Conservation (phyloP, 2,113 vertebrate genomes). For the Chinchilla lanigera region DNA sequence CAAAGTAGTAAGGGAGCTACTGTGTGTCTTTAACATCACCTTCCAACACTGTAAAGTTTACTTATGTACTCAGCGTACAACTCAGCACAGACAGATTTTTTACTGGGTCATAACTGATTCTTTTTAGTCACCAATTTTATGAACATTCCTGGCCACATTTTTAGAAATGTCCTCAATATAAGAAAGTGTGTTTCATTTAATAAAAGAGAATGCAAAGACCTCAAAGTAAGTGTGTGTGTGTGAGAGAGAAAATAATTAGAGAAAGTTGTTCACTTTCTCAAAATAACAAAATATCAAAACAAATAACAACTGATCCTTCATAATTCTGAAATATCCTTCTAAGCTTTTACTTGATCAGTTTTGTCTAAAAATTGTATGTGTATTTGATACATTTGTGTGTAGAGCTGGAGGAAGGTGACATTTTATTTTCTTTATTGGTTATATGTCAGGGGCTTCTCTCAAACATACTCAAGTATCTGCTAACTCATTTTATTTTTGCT, state of each 20-base stretch:
- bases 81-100: background rate
- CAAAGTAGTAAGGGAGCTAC: background rate
- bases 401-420: background rate
- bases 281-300: background rate
- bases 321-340: background rate
- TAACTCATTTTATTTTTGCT: conserved; percentile 41
- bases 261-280: background rate
- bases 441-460: background rate
- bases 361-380: background rate
- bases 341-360: background rate
- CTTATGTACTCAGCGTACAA: background rate
- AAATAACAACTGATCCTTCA: background rate
- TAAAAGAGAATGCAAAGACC: background rate
- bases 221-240: background rate
- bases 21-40: background rate
- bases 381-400: background rate
- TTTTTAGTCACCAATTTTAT: background rate
- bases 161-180: background rate
- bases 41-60: background rate
- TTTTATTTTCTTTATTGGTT: conserved; percentile 46
- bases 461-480: background rate
- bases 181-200: background rate
- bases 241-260: background rate
- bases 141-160: background rate
- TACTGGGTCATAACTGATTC: background rate